Evolutionary conservation across 2,888 invertebrate species (phyloP).

Genomic region (Teleiodes luculella): DNA sequence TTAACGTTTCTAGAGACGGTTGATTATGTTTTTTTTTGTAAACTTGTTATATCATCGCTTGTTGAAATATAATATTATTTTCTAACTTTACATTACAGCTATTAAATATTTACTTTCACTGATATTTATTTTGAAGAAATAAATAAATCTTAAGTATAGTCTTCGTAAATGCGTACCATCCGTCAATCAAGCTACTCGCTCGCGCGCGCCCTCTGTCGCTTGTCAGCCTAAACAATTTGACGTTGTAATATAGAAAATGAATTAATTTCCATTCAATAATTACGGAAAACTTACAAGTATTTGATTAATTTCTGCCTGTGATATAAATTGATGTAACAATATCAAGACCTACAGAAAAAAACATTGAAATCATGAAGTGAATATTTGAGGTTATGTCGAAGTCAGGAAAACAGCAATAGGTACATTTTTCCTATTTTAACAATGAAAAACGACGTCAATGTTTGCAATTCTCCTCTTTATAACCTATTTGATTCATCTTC

Average conservation of each 20-base stretch:
- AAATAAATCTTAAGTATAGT: too few relatives aligned
- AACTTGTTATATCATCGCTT: too few relatives aligned
- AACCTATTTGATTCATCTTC: constrained; percentile 25
- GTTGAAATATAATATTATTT: too few relatives aligned
- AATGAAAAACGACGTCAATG: constrained; percentile 35
- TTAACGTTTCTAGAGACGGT: too few relatives aligned
- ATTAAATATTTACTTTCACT: too few relatives aligned
- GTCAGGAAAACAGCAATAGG: constrained; percentile 22
- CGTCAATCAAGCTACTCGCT: too few relatives aligned
- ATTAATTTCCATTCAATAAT: constrained; percentile 8
- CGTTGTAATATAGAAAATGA: constrained; percentile 36
- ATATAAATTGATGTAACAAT: not conserved
- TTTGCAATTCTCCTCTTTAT: constrained; percentile 28
- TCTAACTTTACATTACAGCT: too few relatives aligned
- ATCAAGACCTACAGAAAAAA: not conserved
- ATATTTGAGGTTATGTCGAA: constrained; percentile 15
- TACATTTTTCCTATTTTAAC: constrained; percentile 13
- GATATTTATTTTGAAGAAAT: too few relatives aligned
- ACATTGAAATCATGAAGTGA: not conserved
- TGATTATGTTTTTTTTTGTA: too few relatives aligned
- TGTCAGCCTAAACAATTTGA: constrained; percentile 34
- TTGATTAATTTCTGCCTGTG: not conserved
- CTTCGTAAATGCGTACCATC: constrained; percentile 36
- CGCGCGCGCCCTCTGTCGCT: constrained; percentile 33
- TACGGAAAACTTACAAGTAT: not conserved